A percentile compares a stretch with the other conserved stretches of the same genome.
These are phyloP conservation scores for Thymelicus acteon DNA, from an alignment of 2,888 invertebrate species.

Conservation along the genomic window DNA sequence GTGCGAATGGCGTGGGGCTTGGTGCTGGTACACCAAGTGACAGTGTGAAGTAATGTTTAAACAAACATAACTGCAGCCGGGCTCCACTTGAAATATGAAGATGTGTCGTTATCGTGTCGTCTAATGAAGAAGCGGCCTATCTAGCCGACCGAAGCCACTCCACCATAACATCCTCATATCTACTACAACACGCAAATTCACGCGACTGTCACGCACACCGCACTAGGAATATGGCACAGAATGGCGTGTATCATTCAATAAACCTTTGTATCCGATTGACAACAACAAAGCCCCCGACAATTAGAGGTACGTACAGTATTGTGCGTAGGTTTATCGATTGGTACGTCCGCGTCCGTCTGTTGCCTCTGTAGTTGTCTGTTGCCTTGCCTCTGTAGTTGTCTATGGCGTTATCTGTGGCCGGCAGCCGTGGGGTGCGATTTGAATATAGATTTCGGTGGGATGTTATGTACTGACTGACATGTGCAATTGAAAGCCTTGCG, in stretches of 20 bases:
- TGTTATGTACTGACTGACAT: background rate
- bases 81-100: too few species aligned
- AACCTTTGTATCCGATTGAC: conserved; percentile 14
- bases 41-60: too few species aligned
- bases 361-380: too few species aligned
- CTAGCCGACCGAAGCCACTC: background rate
- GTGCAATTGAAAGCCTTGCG: conserved; percentile 2
- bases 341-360: conserved; percentile 45
- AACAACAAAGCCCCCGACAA: conserved; percentile 26
- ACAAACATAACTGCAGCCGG: too few species aligned
- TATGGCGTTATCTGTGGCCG: conserved; percentile 14
- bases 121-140: background rate
- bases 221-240: conserved; percentile 22
- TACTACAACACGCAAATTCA: background rate
- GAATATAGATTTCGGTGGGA: background rate
- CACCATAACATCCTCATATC: background rate
- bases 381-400: conserved; percentile 15
- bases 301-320: conserved; percentile 22
- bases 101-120: too few species aligned
- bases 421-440: conserved; percentile 7
- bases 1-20: too few species aligned
- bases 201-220: background rate
- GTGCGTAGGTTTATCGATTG: conserved; percentile 54
- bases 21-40: too few species aligned
- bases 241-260: conserved; percentile 3